Percentiles rank a stretch among this genome's conserved stretches.
phyloP scores from a whole-genome alignment of 1,140 invertebrate genomes.

The Magallana ariakensis region DNA sequence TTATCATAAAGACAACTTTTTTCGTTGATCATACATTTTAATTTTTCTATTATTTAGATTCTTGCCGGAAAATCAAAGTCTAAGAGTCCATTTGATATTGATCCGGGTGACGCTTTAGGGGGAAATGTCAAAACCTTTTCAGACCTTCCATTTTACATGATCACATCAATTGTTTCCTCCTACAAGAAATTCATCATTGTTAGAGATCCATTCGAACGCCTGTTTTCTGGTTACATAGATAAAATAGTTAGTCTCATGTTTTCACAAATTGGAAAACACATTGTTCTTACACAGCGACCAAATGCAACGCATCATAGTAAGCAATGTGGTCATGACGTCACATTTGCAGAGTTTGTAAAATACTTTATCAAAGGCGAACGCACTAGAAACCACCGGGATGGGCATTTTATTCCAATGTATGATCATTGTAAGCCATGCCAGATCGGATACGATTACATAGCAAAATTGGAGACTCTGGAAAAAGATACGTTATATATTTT shows the following conservation, averaged over 20 bases:
- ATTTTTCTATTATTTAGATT: slow-evolving; percentile 38
- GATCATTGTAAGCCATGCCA: slow-evolving; percentile 62
- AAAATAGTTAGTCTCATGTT: slow-evolving; percentile 59
- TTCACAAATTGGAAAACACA: slow-evolving; percentile 50
- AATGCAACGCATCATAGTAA: slow-evolving; percentile 31
- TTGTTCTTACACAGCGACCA: slow-evolving; percentile 44
- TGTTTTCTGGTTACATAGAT: slow-evolving; percentile 63
- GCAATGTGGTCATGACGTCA: slow-evolving; percentile 60
- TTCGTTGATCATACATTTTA: neutral
- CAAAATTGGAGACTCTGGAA: slow-evolving; percentile 58
- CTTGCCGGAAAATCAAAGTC: slow-evolving; percentile 27
- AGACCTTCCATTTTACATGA: neutral
- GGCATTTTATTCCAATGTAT: slow-evolving; percentile 60
- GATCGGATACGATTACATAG: slow-evolving; percentile 60
- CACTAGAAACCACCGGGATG: slow-evolving; percentile 49
- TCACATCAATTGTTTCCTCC: neutral
- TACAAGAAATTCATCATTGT: slow-evolving; percentile 59
- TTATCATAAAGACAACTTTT: too few species aligned
- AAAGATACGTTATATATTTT: slow-evolving; percentile 58
- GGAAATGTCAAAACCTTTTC: slow-evolving; percentile 48
- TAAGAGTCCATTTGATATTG: slow-evolving; percentile 50
- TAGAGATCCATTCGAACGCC: slow-evolving; percentile 58
- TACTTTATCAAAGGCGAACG: slow-evolving; percentile 53
- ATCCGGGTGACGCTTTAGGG: slow-evolving; percentile 23
- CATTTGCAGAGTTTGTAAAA: slow-evolving; percentile 61